These are phyloP conservation scores for Pterois miles DNA, from an alignment of 2,797 vertebrate genomes.

Conservation along the genomic window DNA sequence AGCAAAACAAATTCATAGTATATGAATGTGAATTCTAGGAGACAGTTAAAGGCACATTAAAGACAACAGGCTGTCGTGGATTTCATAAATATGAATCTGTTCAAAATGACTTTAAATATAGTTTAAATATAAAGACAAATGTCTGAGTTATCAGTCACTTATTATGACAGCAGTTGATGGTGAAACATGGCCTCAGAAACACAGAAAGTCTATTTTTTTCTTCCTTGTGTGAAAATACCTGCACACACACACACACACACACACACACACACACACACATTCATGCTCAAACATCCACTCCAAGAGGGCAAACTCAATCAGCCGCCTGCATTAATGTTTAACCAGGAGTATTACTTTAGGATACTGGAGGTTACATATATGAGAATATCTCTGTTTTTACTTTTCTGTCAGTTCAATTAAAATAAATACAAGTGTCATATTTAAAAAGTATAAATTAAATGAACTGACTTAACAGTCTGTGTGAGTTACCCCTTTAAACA, in stretches of 20 bases:
- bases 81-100: not conserved
- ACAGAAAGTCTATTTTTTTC: not conserved
- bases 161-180: not conserved
- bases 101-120: not conserved
- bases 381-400: not conserved
- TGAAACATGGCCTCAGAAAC: not conserved
- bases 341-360: constrained; percentile 3
- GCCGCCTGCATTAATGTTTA: constrained; percentile 25
- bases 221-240: not conserved
- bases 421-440: not conserved
- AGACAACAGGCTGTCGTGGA: not conserved
- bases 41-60: not conserved
- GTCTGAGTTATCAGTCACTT: not conserved
- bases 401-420: not conserved
- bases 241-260: not conserved
- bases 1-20: not conserved
- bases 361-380: not conserved
- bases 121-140: not conserved
- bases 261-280: not conserved
- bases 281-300: not conserved
- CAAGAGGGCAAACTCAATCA: constrained; percentile 7
- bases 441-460: not conserved
- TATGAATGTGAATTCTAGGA: not conserved
- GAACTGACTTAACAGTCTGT: not conserved
- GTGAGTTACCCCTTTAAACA: not conserved